These are phyloP conservation scores for Sitodiplosis mosellana DNA, from an alignment of 1,140 invertebrate species.

Conservation along the genomic window DNA sequence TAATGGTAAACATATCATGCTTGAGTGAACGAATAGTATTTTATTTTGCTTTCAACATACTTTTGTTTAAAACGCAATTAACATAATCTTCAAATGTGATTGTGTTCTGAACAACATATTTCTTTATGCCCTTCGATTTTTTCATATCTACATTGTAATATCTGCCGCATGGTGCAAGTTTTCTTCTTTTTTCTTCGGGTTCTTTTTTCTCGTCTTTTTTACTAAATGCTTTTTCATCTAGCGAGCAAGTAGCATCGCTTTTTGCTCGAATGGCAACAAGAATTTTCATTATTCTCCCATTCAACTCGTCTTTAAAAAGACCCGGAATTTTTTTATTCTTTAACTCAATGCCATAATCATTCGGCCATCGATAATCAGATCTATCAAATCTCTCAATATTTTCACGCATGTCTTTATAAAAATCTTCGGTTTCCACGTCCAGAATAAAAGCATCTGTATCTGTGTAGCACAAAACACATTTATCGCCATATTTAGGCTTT, in stretches of 20 bases:
- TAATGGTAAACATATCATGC: slow-evolving; percentile 12
- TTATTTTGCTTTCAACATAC: no score
- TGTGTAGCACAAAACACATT: slow-evolving; percentile 17
- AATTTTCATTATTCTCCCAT: slow-evolving; percentile 8
- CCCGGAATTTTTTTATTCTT: slow-evolving; percentile 15
- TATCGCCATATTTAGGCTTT: slow-evolving; percentile 12
- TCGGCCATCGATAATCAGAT: slow-evolving; percentile 12
- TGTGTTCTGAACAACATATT: slow-evolving; percentile 5
- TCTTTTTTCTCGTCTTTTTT: no score
- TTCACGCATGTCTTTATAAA: slow-evolving; percentile 24
- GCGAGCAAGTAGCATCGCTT: slow-evolving; percentile 1
- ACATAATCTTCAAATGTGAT: slow-evolving; percentile 11
- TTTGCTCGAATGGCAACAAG: slow-evolving; percentile 6
- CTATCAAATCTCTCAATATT: slow-evolving; percentile 17
- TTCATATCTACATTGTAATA: not conserved
- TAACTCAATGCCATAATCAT: slow-evolving; percentile 7
- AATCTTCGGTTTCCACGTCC: slow-evolving; percentile 21
- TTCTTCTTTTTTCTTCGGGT: no score
- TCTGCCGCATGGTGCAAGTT: no score
- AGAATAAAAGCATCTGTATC: slow-evolving; percentile 28
- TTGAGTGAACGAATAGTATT: slow-evolving; percentile 11
- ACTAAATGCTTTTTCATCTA: no score
- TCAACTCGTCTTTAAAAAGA: slow-evolving; percentile 15
- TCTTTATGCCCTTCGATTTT: slow-evolving; percentile 9
- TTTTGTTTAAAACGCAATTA: not conserved